These are phyloP conservation scores for Galeopterus variegatus DNA, from an alignment of 2,113 vertebrate species.

Conservation along the genomic window DNA sequence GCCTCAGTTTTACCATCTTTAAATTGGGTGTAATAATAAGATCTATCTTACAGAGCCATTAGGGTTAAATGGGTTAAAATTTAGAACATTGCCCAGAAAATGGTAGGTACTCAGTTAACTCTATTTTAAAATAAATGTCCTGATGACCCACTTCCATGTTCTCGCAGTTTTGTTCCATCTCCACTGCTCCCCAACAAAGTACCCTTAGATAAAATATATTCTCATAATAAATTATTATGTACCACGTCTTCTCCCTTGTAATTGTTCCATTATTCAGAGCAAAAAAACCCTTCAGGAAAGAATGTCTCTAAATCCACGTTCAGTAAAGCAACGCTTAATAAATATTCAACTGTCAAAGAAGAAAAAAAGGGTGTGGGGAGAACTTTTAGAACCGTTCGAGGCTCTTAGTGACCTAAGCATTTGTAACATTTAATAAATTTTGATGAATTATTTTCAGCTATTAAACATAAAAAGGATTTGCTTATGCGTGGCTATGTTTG, in stretches of 20 bases:
- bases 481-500: constrained; percentile 13
- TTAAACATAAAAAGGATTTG: constrained; percentile 39
- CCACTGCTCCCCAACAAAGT: neutral
- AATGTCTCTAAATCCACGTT: constrained; percentile 22
- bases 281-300: neutral
- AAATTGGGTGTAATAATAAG: neutral
- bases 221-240: constrained; percentile 14
- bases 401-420: constrained; percentile 20
- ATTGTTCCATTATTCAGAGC: neutral
- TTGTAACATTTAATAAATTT: constrained; percentile 17
- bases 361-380: neutral
- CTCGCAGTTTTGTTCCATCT: neutral
- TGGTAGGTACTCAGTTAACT: neutral
- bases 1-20: constrained; percentile 34
- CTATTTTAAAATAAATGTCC: neutral
- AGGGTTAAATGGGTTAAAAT: constrained; percentile 29
- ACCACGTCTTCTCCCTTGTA: neutral
- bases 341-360: neutral
- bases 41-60: neutral
- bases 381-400: constrained; percentile 16
- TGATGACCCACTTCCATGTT: neutral
- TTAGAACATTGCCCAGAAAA: neutral
- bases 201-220: constrained; percentile 20
- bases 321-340: neutral
- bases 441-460: neutral